Evolutionary conservation across 2,797 vertebrate species (phyloP), one percentile per base, ranked within the genome.

Genomic region (Lepus townsendii): DNA sequence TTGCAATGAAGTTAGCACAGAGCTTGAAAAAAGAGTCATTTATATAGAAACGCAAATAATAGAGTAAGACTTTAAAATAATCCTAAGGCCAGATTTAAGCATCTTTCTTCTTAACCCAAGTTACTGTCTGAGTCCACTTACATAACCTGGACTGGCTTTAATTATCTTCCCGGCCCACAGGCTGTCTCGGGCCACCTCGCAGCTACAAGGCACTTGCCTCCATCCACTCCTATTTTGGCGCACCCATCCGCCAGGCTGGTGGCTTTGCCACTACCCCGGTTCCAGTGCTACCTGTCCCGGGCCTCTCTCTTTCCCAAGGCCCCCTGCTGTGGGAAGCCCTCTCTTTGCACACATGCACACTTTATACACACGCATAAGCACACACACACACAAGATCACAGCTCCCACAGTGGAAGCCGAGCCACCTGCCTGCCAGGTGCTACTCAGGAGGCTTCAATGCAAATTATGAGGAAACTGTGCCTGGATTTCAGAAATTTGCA

Each of bases 11-110:
- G 80, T 93, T 73, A 95, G 87, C 87, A 65, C 84, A 73, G 35
- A 84, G 72, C 84, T 93, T 79, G 77, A 88, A 88, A 95, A 96
- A 86, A 91, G 79, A 75, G 78, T 69, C 42, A 84, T 84, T 94
- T 97, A 78, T 90, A 95, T 88, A 87, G 80, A 95, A 95, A 95
- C 50, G 32, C 84, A 96, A 96, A 95, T 97, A 93, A 87, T 78
- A 90, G 95, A 90, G 80, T 94, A 75, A 90, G 93, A 77, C 80
- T 83, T 93, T 87, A 94, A 95, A 93, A 94, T 95, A 88, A 93
- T 88, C 68, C n/a, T 17, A 78, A 91, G 50, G 91, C 92, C 83
- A 87, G 91, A 79, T 92, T 92, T 96, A 95, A 96, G 91, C 66
- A 75, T 92, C 68, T 93, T 83, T 80, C 93, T 92, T 95, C 52